A percentile compares a stretch with the other conserved stretches of the same genome.
Conservation (phyloP, 2,797 vertebrate species). For the Anguilla pacifica region DNA sequence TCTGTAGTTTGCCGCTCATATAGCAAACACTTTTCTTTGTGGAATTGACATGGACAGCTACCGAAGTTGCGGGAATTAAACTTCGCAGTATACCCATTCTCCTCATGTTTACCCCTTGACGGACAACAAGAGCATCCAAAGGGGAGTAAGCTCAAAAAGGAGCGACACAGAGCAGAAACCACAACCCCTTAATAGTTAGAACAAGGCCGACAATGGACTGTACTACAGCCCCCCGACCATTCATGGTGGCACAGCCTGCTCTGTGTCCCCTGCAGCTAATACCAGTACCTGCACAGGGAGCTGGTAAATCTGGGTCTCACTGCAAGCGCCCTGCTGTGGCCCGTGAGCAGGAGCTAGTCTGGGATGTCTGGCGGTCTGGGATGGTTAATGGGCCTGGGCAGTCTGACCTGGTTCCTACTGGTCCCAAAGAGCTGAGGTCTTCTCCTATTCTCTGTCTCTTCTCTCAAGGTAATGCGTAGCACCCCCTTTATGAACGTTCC, state of each 20-base stretch:
- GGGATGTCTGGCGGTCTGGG: not conserved
- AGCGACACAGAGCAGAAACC: not conserved
- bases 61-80: not conserved
- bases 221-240: not conserved
- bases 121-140: not conserved
- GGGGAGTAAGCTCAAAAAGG: not conserved
- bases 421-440: not conserved
- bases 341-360: not conserved
- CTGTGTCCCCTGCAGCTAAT: not conserved
- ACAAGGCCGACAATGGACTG: not conserved
- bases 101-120: not conserved
- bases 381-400: not conserved
- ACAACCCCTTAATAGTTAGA: not conserved
- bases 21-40: not conserved
- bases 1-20: not conserved
- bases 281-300: not conserved
- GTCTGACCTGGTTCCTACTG: not conserved
- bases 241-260: not conserved
- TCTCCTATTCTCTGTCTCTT: not conserved
- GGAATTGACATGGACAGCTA: not conserved
- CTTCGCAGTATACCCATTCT: not conserved
- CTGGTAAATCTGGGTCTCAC: not conserved
- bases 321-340: not conserved
- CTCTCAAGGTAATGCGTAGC: not conserved
- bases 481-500: not conserved